These are phyloP conservation scores for Campoletis sonorensis DNA, from an alignment of 1,140 invertebrate genomes.

Conservation along the genomic window DNA sequence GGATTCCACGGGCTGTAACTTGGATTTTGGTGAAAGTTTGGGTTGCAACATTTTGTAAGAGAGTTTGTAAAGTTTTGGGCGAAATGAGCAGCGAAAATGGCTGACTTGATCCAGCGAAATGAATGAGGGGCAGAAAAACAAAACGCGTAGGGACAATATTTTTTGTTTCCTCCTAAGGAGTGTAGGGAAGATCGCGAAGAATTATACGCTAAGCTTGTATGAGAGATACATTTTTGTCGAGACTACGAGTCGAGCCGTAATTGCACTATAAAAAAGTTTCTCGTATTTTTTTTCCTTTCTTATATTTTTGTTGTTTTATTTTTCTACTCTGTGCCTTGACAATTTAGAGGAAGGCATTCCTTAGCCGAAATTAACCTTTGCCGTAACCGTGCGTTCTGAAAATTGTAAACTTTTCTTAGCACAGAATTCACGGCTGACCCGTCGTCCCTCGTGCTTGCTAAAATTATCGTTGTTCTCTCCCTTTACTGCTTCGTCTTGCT, in stretches of 20 bases:
- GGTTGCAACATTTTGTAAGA: no score
- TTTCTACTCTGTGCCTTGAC: slow-evolving; percentile 17
- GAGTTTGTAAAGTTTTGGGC: background rate
- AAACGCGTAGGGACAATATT: background rate
- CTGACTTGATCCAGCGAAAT: background rate
- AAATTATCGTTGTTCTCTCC: background rate
- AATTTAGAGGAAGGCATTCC: slow-evolving; percentile 65
- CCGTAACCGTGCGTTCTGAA: slow-evolving; percentile 57
- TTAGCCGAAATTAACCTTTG: slow-evolving; percentile 62
- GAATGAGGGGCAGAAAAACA: background rate
- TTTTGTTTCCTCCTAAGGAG: background rate
- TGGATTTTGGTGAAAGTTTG: no score
- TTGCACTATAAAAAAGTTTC: slow-evolving; percentile 58
- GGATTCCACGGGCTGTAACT: no score
- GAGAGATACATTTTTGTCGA: background rate
- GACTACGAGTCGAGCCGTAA: slow-evolving; percentile 47
- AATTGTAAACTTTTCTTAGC: slow-evolving; percentile 22
- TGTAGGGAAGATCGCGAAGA: background rate
- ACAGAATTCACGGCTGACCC: slow-evolving; percentile 50
- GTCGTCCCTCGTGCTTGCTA: slow-evolving; percentile 35
- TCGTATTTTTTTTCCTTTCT: no score
- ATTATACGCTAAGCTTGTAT: background rate
- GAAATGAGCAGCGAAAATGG: background rate
- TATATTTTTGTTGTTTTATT: slow-evolving; percentile 51
- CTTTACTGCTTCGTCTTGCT: background rate